Conservation (phyloP, 2,113 vertebrate species). For the Globicephala melas region DNA sequence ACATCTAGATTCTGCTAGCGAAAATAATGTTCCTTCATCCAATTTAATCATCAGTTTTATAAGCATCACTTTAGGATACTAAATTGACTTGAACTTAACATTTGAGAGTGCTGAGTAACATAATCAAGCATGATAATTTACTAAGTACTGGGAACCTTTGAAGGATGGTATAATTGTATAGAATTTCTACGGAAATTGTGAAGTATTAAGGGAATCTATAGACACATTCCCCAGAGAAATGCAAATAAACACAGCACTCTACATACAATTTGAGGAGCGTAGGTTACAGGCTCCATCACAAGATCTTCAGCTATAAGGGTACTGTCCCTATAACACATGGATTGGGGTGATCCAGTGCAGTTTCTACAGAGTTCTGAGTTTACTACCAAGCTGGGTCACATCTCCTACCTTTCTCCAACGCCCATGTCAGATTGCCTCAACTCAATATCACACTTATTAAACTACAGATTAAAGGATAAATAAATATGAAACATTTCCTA, state of each 20-base stretch:
- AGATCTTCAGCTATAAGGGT: background rate
- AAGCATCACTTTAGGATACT: background rate
- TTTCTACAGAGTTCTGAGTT: background rate
- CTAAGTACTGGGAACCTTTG: background rate
- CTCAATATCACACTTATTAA: background rate
- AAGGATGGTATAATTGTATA: background rate
- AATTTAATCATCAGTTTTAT: background rate
- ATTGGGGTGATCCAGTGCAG: too few relatives aligned
- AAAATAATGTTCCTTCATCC: background rate
- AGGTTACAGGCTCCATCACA: background rate
- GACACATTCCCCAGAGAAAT: background rate
- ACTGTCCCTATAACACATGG: background rate
- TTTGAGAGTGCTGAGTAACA: background rate
- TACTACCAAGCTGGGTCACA: rapidly evolving
- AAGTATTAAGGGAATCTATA: background rate
- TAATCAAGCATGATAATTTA: background rate
- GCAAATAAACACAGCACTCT: background rate
- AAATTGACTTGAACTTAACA: background rate
- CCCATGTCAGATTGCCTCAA: background rate
- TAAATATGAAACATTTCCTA: background rate
- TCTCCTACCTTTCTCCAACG: background rate
- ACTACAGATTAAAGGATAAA: background rate
- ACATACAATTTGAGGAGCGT: background rate
- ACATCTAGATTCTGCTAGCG: background rate
- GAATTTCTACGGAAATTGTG: background rate